Conservation (phyloP, 2,888 invertebrate genomes). For the Epinotia nisella region DNA sequence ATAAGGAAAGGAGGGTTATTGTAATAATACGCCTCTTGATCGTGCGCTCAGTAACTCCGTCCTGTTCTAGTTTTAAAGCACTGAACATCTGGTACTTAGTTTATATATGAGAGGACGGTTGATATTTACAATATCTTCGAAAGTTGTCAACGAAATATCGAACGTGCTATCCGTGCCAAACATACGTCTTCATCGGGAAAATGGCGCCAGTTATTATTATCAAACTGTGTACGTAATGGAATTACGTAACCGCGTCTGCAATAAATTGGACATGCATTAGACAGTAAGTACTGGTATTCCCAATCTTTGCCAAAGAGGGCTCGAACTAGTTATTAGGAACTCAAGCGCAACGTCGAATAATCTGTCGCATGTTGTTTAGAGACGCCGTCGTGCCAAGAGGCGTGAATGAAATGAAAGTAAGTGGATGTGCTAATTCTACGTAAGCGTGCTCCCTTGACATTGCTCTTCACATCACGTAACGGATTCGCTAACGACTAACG, state of each 20-base stretch:
- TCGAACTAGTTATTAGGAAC: constrained; percentile 21
- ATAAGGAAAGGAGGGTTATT: no score
- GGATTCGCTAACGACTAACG: neutral
- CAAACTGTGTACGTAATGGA: neutral
- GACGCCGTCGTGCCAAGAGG: constrained; percentile 30
- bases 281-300: neutral
- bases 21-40: no score
- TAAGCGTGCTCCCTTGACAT: constrained; percentile 30
- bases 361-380: constrained; percentile 25
- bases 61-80: no score
- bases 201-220: neutral
- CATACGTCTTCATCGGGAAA: neutral
- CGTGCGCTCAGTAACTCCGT: no score
- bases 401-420: constrained; percentile 44
- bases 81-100: no score
- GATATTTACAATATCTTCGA: no score
- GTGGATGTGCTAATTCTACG: constrained; percentile 34
- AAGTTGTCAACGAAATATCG: no score
- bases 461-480: constrained; percentile 13
- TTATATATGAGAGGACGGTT: no score
- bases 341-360: constrained; percentile 13
- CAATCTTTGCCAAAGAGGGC: constrained; percentile 36
- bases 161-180: neutral
- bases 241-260: neutral
- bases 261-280: neutral